Evolutionary conservation across 1,140 invertebrate species (phyloP).

Genomic region (Zophobas atratus): DNA sequence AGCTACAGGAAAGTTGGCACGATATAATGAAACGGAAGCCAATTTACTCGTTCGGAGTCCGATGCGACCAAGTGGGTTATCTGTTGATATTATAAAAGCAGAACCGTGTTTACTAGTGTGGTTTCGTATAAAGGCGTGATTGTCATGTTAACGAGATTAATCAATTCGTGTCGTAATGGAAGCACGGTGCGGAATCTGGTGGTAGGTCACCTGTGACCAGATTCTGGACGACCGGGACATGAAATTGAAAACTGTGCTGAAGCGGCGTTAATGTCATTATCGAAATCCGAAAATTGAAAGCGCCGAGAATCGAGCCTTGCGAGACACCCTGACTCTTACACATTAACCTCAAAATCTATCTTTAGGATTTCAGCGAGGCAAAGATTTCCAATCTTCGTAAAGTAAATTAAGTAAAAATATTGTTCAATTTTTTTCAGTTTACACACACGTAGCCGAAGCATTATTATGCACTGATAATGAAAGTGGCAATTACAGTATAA

Average conservation of each 20-base stretch:
- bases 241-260: neutral
- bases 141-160: constrained; percentile 30
- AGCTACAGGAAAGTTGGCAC: constrained; percentile 6
- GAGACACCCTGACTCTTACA: no score
- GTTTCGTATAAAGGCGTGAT: constrained; percentile 30
- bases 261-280: no score
- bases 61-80: constrained; percentile 26
- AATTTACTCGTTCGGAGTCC: constrained; percentile 22
- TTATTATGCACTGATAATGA: no score
- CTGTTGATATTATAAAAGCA: constrained; percentile 38
- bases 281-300: no score
- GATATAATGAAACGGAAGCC: constrained; percentile 31
- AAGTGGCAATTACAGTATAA: no score
- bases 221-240: neutral
- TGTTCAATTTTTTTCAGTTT: no score
- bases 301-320: no score
- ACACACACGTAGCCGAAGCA: no score
- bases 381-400: no score
- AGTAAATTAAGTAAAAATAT: no score
- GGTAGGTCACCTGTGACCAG: neutral
- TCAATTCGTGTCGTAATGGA: constrained; percentile 15
- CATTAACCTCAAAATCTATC: no score
- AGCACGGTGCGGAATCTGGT: neutral
- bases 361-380: no score
- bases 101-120: constrained; percentile 34